phyloP scores from a whole-genome alignment of 2,888 invertebrate genomes.

The Agrochola litura region DNA sequence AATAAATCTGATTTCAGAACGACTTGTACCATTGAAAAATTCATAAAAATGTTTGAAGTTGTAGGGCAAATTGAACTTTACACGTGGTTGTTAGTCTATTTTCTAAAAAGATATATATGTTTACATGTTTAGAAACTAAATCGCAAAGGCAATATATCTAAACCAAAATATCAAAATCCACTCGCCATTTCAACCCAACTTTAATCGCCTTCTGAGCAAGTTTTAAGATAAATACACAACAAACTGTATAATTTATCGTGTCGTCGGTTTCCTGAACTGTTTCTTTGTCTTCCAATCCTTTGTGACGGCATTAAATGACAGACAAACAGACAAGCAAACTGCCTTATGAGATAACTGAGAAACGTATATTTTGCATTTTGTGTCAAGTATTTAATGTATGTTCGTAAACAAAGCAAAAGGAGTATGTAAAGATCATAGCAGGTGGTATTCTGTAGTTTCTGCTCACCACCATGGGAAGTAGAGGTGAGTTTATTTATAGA shows the following conservation, averaged over 20 bases:
- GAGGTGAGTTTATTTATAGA: too few relatives aligned
- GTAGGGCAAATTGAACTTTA: too few relatives aligned
- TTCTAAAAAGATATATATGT: not conserved
- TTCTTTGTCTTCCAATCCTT: conserved; percentile 42
- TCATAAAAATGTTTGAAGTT: too few relatives aligned
- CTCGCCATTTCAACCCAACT: not conserved
- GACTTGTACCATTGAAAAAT: too few relatives aligned
- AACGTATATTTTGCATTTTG: conserved; percentile 16
- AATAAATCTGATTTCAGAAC: too few relatives aligned
- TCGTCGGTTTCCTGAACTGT: conserved; percentile 19
- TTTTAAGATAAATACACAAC: conserved; percentile 7
- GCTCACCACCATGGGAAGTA: too few relatives aligned
- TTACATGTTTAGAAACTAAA: not conserved
- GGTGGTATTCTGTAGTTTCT: not conserved
- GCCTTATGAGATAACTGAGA: conserved; percentile 27
- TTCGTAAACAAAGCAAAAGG: too few relatives aligned
- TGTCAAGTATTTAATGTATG: not conserved
- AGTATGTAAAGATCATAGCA: not conserved
- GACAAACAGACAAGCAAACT: conserved; percentile 26
- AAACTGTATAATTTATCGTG: conserved; percentile 23
- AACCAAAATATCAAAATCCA: not conserved
- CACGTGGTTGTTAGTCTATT: too few relatives aligned
- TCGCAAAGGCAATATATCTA: not conserved
- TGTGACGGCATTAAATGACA: conserved; percentile 41
- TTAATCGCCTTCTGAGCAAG: conserved; percentile 4